These are phyloP conservation scores for Dromius quadrimaculatus DNA, from an alignment of 2,888 invertebrate species.

Conservation along the genomic window DNA sequence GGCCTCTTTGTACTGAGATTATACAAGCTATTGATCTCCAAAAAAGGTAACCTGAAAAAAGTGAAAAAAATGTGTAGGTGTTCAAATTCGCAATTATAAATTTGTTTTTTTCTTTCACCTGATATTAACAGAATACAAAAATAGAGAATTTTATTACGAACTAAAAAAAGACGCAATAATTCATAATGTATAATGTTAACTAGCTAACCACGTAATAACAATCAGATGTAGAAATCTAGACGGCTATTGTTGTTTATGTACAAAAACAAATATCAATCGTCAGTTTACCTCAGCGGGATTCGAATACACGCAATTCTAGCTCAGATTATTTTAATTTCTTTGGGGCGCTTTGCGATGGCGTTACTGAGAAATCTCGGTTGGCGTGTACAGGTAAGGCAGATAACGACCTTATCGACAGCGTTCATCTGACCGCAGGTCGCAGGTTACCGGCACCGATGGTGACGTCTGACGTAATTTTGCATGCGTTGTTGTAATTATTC, in stretches of 20 bases:
- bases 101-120: no score
- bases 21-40: no score
- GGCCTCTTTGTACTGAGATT: no score
- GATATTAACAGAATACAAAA: no score
- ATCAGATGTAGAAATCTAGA: background rate
- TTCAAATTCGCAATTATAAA: no score
- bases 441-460: background rate
- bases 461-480: conserved; percentile 7
- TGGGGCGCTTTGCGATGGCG: background rate
- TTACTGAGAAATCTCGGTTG: conserved; percentile 25
- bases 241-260: conserved; percentile 1
- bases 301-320: background rate
- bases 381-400: conserved; percentile 7
- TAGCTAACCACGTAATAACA: background rate
- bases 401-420: conserved; percentile 22
- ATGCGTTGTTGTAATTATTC: background rate
- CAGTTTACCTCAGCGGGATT: background rate
- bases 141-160: no score
- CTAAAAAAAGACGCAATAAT: no score
- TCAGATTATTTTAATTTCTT: conserved; percentile 10
- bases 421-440: conserved; percentile 10
- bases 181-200: background rate
- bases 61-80: no score
- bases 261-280: conserved; percentile 2
- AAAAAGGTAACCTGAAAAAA: no score